phyloP scores from a whole-genome alignment of 2,888 invertebrate genomes.

The Tetranychus truncatus region DNA sequence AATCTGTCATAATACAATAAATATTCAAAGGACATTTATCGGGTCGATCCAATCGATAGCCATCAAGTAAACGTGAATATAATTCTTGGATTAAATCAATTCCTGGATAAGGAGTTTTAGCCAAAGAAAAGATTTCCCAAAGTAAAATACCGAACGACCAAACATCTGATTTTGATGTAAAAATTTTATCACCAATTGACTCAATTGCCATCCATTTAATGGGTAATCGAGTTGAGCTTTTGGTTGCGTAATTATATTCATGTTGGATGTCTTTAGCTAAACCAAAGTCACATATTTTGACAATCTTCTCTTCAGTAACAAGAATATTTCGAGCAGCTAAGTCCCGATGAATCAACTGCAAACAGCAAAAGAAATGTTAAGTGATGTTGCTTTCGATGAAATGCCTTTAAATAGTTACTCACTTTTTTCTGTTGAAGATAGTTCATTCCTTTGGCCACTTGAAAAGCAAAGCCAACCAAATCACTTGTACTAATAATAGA shows the following conservation, averaged over 20 bases:
- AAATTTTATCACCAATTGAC: slow-evolving; percentile 34
- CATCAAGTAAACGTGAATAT: slow-evolving; percentile 47
- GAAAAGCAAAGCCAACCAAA: slow-evolving; percentile 72
- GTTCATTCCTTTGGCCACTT: slow-evolving; percentile 86
- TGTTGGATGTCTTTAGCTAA: slow-evolving; percentile 71
- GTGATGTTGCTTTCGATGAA: too few relatives aligned
- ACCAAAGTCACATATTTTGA: slow-evolving; percentile 93
- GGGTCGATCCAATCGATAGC: slow-evolving; percentile 74
- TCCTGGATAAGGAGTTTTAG: slow-evolving; percentile 29
- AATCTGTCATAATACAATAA: slow-evolving; percentile 60
- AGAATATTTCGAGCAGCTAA: slow-evolving; percentile 71
- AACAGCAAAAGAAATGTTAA: not conserved
- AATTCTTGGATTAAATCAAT: slow-evolving; percentile 41
- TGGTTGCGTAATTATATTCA: slow-evolving; percentile 71
- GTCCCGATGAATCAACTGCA: slow-evolving; percentile 36
- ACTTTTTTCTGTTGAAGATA: slow-evolving; percentile 74
- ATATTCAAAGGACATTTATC: slow-evolving; percentile 49
- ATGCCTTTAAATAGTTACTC: not conserved
- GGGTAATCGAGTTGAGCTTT: slow-evolving; percentile 45
- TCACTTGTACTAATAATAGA: slow-evolving; percentile 45
- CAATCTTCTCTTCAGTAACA: slow-evolving; percentile 67
- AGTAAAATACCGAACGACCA: slow-evolving; percentile 27
- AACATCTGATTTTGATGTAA: slow-evolving; percentile 38
- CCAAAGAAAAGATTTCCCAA: slow-evolving; percentile 27
- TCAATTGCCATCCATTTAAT: slow-evolving; percentile 37